Evolutionary conservation across 2,113 vertebrate genomes (phyloP), one percentile per base, ranked within the genome.

Genomic region (Cyanistes caeruleus): DNA sequence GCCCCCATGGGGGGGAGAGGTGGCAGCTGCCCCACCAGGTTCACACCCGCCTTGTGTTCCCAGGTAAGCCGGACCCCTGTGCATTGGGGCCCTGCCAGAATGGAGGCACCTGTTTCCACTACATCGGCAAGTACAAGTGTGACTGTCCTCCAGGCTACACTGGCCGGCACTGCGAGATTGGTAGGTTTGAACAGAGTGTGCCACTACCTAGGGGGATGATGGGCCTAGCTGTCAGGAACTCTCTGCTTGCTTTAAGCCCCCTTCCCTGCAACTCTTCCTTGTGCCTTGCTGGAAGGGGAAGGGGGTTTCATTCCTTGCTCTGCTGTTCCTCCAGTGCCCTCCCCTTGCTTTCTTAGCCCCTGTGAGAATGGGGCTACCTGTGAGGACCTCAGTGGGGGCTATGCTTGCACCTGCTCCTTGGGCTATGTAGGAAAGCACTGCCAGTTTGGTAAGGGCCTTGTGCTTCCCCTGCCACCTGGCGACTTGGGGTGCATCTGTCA

Each of bases 71-170:
- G 0, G 99, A 99, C 97, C 99, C 99, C 4, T 99, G 99, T 8
- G 97, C 99, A 18, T 99, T 99, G 0, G 98, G 99, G 79, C 99
- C 99, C 23, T 99, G 99, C 95, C 98, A 99, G 91, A 99, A 99
- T 0, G 99, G 99, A 5, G 99, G 99, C 44, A 99, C 99, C 10
- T 99, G 99, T 96, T 99, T 99, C 97, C 99, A 99, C 97, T 99
- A 99, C 97, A 99, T 99, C 7, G 99, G 99, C 90, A 99, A 99
- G 97, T 99, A 99, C 97, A 99, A 99, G 97, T 99, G 99, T 30
- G 99, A 99, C 97, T 99, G 99, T 84, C 98, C 98, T 21, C 97
- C 97, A 1, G 97, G 98, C 78, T 99, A 98, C 92, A 95, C 98
- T 0, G 99, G 99, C 64, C 97, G 99, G 44, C 99, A 99, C 98